These are phyloP conservation scores for Terrapene triunguis DNA, from an alignment of 2,113 vertebrate species.

Conservation along the genomic window DNA sequence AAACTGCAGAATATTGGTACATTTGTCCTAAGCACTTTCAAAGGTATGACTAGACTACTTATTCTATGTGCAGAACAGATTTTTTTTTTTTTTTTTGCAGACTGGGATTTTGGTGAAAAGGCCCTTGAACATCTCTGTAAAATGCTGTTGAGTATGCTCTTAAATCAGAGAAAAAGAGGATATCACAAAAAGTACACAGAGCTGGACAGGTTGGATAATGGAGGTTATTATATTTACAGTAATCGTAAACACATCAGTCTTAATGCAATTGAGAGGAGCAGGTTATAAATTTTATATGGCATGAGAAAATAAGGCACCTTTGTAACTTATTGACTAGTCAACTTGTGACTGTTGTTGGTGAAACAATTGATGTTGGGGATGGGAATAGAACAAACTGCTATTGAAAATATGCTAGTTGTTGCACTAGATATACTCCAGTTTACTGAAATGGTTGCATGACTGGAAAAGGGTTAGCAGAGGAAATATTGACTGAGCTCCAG, in stretches of 20 bases:
- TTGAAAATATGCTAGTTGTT: not conserved
- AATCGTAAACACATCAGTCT: no score
- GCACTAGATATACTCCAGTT: not conserved
- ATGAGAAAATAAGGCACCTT: not conserved
- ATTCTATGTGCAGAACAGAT: not conserved
- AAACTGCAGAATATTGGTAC: not conserved
- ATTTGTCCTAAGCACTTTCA: not conserved
- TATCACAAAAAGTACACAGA: not conserved
- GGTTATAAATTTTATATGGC: not conserved
- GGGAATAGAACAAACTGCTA: not conserved
- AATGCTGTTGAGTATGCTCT: not conserved
- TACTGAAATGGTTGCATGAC: not conserved
- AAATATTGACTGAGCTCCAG: not conserved
- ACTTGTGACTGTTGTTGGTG: not conserved
- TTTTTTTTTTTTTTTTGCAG: not conserved
- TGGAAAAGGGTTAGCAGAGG: not conserved
- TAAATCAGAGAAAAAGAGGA: not conserved
- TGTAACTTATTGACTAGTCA: not conserved
- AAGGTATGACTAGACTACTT: not conserved
- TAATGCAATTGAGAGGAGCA: not conserved
- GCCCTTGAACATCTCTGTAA: not conserved
- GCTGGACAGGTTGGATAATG: not conserved
- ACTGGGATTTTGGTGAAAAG: not conserved
- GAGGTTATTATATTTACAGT: no score
- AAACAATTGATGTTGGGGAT: not conserved